Base-by-base conservation (phyloP, 2,113 vertebrate genomes). In the Tetrao urogallus region DNA sequence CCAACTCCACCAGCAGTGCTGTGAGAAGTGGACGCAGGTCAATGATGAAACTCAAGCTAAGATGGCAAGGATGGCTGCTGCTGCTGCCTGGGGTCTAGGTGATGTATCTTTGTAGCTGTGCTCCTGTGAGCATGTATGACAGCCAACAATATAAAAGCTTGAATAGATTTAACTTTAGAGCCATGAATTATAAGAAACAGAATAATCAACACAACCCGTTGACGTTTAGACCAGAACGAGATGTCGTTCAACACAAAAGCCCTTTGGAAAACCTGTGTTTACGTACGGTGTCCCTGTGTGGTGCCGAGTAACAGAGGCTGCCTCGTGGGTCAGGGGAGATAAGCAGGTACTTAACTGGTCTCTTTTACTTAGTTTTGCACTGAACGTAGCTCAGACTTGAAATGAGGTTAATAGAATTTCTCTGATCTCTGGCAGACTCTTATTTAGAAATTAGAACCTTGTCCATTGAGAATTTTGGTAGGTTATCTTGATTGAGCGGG, bases 21-120 rank as follows among this genome's bases (percentile, higher is more conserved):
- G 99, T 95, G 99, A 99, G 67, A 99, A 99, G 87, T 99, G 99
- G 99, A 99, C 99, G 1, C 97, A 99, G 91, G 99, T 99, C 58
- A 99, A 98, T 8, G 99, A 99, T 84, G 99, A 99, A 86, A 99
- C 99, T 13, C 99, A 99, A 91, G 99, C 99, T 61, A 99, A 99
- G 97, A 99, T 99, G 99, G 99, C 99, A 8, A 98, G 99, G 34
- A 99, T 99, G 99, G 99, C 99, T n/a, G 99, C 99, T 2, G 99
- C 99, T 8, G 99, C 99, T 4, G 99, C 99, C 1, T 99, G 99
- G 99, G 99, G 99, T 40, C 97, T 99, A 94, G 99, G 99, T 99
- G 97, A 98, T 13, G 72, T 66, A 61, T 79, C 63, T 74, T 54
- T 60, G 67, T 19, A 15, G 69, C 32, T 11, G 21, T 34, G 30